Conservation (phyloP, 2,888 invertebrate genomes). For the Phymatocera aterrima region DNA sequence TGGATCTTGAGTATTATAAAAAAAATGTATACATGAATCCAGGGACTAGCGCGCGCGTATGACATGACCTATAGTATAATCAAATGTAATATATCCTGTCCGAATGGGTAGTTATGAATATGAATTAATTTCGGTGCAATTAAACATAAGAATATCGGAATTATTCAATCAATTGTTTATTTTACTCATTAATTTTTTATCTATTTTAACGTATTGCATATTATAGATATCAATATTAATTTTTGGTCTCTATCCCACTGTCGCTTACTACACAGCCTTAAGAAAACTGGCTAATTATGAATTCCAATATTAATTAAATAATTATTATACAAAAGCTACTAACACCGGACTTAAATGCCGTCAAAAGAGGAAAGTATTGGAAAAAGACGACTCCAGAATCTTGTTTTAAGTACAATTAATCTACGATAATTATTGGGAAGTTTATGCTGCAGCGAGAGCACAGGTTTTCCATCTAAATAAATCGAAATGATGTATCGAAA, state of each 20-base stretch:
- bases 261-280: conserved; percentile 17
- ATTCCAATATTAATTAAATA: neutral
- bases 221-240: conserved; percentile 46
- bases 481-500: neutral
- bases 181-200: neutral
- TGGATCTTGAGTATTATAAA: no score
- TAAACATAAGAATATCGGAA: no score
- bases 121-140: conserved; percentile 13
- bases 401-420: neutral
- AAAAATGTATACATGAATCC: no score
- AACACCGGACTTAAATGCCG: neutral
- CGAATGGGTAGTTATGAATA: no score
- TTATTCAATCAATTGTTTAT: no score
- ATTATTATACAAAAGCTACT: conserved; percentile 24
- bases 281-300: conserved; percentile 23
- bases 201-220: conserved; percentile 48
- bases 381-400: neutral
- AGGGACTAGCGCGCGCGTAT: no score
- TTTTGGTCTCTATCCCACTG: conserved; percentile 46
- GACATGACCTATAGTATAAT: no score
- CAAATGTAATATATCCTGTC: no score
- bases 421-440: neutral
- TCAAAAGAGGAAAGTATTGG: neutral
- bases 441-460: neutral
- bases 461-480: neutral